phyloP scores from a whole-genome alignment of 1,140 invertebrate species.

The Bombus soroeensis region DNA sequence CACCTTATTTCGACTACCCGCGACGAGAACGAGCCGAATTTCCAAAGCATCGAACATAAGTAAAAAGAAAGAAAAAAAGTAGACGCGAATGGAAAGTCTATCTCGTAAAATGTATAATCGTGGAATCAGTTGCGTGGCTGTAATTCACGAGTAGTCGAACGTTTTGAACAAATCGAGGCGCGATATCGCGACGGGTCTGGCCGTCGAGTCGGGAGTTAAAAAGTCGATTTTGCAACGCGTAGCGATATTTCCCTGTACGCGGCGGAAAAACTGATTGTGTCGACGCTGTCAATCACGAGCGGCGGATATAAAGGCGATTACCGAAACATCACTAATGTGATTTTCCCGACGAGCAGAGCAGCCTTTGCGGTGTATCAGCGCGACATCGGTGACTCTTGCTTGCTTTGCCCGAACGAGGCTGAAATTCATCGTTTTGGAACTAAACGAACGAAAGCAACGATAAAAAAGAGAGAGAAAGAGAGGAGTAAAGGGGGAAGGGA shows the following conservation, averaged over 20 bases:
- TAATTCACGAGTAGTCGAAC: background rate
- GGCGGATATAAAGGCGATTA: conserved; percentile 69
- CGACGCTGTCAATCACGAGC: conserved; percentile 61
- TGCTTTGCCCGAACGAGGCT: conserved; percentile 11
- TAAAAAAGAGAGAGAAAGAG: too few relatives aligned
- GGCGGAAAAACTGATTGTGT: conserved; percentile 63
- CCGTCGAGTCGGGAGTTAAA: background rate
- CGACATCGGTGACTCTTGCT: conserved; percentile 61
- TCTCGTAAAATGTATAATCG: background rate
- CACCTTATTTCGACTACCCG: accelerated
- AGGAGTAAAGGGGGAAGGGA: background rate
- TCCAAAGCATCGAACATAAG: background rate
- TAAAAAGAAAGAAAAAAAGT: too few relatives aligned
- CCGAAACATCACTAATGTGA: conserved; percentile 72
- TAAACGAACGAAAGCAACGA: background rate
- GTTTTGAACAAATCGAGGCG: background rate
- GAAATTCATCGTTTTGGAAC: conserved; percentile 38
- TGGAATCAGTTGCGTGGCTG: background rate
- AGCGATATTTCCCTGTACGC: conserved; percentile 11
- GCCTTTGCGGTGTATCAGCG: conserved; percentile 50
- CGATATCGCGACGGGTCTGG: background rate
- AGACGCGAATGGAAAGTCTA: background rate
- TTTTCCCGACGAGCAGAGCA: conserved; percentile 61
- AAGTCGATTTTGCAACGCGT: background rate
- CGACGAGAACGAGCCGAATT: background rate